Conservation (phyloP, 2,888 invertebrate genomes). For the Tinea trinotella region DNA sequence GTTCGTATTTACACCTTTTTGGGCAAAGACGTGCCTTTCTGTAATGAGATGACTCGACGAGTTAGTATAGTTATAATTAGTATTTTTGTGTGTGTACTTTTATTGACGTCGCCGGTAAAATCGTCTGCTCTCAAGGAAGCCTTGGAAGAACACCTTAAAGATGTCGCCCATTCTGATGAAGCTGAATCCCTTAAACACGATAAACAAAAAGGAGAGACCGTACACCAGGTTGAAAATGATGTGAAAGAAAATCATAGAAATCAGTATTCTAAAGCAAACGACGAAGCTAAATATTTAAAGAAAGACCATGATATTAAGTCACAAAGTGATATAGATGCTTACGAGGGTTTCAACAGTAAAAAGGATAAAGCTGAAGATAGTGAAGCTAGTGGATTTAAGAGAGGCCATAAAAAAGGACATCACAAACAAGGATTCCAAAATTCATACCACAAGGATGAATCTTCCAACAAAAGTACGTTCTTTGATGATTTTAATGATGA, state of each 20-base stretch:
- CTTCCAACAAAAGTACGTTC: conserved; percentile 77
- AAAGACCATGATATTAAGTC: conserved; percentile 61
- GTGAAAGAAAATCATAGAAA: conserved; percentile 56
- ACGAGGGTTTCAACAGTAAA: conserved; percentile 53
- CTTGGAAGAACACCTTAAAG: conserved; percentile 61
- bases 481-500: conserved; percentile 75
- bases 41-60: conserved; percentile 50
- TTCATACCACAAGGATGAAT: conserved; percentile 79
- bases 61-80: conserved; percentile 33
- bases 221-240: conserved; percentile 55
- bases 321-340: conserved; percentile 53
- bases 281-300: conserved; percentile 60
- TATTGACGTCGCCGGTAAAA: conserved; percentile 37
- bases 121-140: conserved; percentile 57
- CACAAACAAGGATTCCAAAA: conserved; percentile 79
- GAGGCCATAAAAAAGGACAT: conserved; percentile 77
- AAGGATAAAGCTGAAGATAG: conserved; percentile 61
- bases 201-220: conserved; percentile 59
- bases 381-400: conserved; percentile 51
- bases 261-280: conserved; percentile 56
- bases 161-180: conserved; percentile 53
- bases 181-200: conserved; percentile 54
- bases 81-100: conserved; percentile 36
- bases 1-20: conserved; percentile 27
- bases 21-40: conserved; percentile 10